phyloP scores from a whole-genome alignment of 2,113 vertebrate genomes.

The Penelope pileata region DNA sequence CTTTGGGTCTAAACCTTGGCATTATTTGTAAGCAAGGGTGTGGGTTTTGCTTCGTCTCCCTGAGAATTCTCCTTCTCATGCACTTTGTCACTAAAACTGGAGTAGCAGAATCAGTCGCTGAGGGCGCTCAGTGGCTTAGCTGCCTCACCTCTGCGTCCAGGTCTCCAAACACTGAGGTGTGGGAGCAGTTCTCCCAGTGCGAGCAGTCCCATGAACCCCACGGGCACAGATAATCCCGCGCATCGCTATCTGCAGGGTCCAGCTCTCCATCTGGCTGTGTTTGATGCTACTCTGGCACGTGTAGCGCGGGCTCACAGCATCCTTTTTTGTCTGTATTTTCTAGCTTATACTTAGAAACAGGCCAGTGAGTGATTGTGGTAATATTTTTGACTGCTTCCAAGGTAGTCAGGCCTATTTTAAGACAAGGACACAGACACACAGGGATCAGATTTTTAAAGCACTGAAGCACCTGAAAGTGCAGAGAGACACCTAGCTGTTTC shows the following conservation, averaged over 20 bases:
- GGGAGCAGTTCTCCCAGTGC: neutral
- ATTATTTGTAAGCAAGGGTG: neutral
- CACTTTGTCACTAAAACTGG: neutral
- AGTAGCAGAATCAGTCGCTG: neutral
- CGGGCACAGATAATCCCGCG: neutral
- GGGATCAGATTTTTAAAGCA: constrained; percentile 38
- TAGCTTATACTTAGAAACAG: constrained; percentile 14
- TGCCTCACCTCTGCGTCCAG: neutral
- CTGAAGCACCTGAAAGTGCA: constrained; percentile 53
- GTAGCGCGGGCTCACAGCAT: neutral
- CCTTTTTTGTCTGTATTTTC: neutral
- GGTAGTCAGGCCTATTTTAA: neutral
- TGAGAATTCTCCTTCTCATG: neutral
- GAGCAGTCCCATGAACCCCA: neutral
- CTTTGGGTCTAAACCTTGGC: neutral
- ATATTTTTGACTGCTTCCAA: neutral
- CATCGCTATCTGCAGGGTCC: neutral
- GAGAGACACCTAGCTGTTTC: constrained; percentile 65
- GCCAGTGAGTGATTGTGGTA: neutral
- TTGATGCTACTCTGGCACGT: neutral
- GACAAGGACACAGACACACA: neutral
- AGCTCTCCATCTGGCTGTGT: neutral
- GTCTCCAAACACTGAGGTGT: neutral
- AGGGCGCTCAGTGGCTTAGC: neutral
- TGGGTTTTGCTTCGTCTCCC: neutral